phyloP scores from a whole-genome alignment of 2,888 invertebrate species.

The Standfussiana lucernea region DNA sequence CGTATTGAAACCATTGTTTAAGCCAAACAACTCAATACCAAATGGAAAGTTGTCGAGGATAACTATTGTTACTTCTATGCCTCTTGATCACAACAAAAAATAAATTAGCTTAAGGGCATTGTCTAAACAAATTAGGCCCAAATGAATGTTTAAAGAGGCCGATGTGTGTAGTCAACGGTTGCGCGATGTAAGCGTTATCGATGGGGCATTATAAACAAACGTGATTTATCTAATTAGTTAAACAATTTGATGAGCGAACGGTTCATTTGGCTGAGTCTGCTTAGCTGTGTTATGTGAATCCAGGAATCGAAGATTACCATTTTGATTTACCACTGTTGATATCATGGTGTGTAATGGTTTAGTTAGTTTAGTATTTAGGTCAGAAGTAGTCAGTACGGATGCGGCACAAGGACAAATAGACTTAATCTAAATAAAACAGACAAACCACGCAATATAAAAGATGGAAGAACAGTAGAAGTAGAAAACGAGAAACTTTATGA shows the following conservation, averaged over 20 bases:
- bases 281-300: conserved; percentile 16
- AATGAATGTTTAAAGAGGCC: conserved; percentile 73
- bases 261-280: conserved; percentile 28
- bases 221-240: conserved; percentile 63
- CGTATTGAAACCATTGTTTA: conserved; percentile 59
- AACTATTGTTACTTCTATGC: conserved; percentile 51
- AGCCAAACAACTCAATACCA: conserved; percentile 48
- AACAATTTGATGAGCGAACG: conserved; percentile 42
- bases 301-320: conserved; percentile 31
- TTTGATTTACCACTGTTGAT: conserved; percentile 33
- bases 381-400: conserved; percentile 2
- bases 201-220: conserved; percentile 63
- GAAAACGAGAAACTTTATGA: conserved; percentile 35
- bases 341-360: conserved; percentile 9
- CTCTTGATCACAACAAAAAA: conserved; percentile 65
- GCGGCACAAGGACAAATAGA: conserved; percentile 11
- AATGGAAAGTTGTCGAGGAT: conserved; percentile 53
- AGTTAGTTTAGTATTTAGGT: conserved; percentile 27
- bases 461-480: conserved; percentile 17
- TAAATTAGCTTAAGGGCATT: conserved; percentile 62
- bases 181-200: conserved; percentile 71
- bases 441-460: conserved; percentile 21
- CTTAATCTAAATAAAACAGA: conserved; percentile 26
- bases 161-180: conserved; percentile 64
- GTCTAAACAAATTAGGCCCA: conserved; percentile 66